These are phyloP conservation scores for Potorous gilbertii DNA, from an alignment of 2,797 vertebrate genomes.

Conservation along the genomic window DNA sequence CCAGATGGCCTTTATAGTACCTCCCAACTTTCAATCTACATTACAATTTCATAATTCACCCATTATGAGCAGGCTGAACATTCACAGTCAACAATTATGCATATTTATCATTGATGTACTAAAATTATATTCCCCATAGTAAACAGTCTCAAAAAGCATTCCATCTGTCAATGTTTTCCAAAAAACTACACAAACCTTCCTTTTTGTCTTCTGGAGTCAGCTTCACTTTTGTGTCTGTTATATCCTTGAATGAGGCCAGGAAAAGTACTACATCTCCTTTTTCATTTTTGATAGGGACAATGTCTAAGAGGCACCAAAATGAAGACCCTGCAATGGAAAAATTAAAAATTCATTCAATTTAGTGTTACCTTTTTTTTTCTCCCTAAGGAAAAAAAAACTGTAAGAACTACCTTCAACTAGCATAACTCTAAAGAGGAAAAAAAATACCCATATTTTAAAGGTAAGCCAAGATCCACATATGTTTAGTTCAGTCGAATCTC, in stretches of 20 bases:
- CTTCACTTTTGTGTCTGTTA: slow-evolving; percentile 97
- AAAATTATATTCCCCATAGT: slow-evolving; percentile 55
- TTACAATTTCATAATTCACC: neutral
- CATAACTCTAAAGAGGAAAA: slow-evolving; percentile 49
- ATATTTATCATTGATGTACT: slow-evolving; percentile 69
- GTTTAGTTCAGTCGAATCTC: slow-evolving; percentile 72
- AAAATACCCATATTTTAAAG: slow-evolving; percentile 69
- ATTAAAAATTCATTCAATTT: slow-evolving; percentile 71
- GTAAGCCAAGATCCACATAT: slow-evolving; percentile 78
- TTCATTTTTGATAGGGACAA: slow-evolving; percentile 99
- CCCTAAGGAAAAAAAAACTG: neutral
- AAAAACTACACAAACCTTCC: slow-evolving; percentile 90
- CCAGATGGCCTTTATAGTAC: neutral
- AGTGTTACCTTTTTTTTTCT: slow-evolving; percentile 17
- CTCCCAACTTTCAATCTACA: neutral
- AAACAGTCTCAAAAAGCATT: slow-evolving; percentile 69
- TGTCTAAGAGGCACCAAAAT: slow-evolving; percentile 98
- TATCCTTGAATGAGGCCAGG: slow-evolving; percentile 97
- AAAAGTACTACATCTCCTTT: slow-evolving; percentile 99
- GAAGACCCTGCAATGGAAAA: slow-evolving; percentile 87
- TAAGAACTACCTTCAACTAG: slow-evolving; percentile 63
- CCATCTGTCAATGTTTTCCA: slow-evolving; percentile 67
- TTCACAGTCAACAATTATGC: slow-evolving; percentile 42
- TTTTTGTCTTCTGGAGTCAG: slow-evolving; percentile 94
- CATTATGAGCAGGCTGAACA: neutral